Conservation (phyloP, 1,140 invertebrate genomes). For the Lamellibrachia luymesi region DNA sequence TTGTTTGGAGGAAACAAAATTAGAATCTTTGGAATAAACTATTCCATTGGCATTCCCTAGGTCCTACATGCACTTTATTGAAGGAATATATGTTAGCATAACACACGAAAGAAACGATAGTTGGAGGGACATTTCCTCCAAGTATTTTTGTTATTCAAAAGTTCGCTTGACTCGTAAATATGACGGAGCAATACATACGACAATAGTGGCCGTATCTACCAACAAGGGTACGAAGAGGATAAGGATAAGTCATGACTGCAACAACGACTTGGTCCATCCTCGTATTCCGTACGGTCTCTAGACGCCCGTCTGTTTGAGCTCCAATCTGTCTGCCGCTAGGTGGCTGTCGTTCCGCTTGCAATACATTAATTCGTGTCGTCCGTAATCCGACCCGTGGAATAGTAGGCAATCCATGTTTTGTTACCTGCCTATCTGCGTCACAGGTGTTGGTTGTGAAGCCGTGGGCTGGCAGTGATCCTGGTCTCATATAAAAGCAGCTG, state of each 20-base stretch:
- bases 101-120: too few relatives aligned
- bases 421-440: neutral
- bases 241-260: neutral
- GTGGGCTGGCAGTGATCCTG: neutral
- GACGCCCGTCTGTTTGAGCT: neutral
- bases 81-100: too few relatives aligned
- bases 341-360: neutral
- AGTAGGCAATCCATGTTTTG: neutral
- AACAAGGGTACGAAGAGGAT: neutral
- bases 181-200: too few relatives aligned
- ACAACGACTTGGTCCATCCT: neutral
- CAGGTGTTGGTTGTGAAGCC: neutral
- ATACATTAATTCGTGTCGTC: neutral
- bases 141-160: too few relatives aligned
- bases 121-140: too few relatives aligned
- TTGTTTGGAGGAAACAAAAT: too few relatives aligned
- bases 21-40: too few relatives aligned
- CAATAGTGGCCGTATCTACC: too few relatives aligned
- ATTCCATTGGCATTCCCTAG: too few relatives aligned
- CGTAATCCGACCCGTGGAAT: neutral
- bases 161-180: too few relatives aligned
- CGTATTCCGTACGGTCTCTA: neutral
- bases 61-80: too few relatives aligned
- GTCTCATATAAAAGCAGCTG: neutral
- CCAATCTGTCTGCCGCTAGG: neutral